Evolutionary conservation across 2,113 vertebrate species (phyloP), one percentile per base, ranked within the genome.

Genomic region (Tyrannus savana): DNA sequence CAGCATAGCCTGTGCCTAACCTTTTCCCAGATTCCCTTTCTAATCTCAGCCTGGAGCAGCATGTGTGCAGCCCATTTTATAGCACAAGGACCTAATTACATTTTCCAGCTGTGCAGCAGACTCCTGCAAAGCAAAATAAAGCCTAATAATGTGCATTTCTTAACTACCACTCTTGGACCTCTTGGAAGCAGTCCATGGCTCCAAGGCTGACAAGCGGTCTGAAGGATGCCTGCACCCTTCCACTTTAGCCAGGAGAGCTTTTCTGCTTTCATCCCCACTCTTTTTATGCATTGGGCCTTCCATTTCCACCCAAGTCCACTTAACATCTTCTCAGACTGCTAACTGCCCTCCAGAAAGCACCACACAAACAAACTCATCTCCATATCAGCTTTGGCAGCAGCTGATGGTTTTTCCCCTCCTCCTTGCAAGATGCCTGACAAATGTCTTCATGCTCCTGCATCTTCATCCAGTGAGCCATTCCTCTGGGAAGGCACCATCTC

Each of bases 11-110:
- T 84, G 39, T 67, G 52, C 52, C 64, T 73, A 88, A 74, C 64
- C 86, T 75, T 25, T 74, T 83, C 86, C 73, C 68, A 90, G 59
- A 80, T 55, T 71, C 69, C 12, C 13, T 13, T 63, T 59, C 72
- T 80, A 93, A 89, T 93, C 87, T 90, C 87, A 95, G 76, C 90
- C 63, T 69, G 73, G 50, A 94, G 83, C 88, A 94, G 76, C 33
- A 8, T 81, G 47, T 89, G 83, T 80, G 50, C 68, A 93, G 56
- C 83, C 88, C 53, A 23, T 82, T 97, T 95, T 93, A 88, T 46
- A 90, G 83, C 90, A 89, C 94, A 84, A 90, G 90, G 92, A 84
- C 95, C 83, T 89, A 88, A 95, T 96, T 95, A 96, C 76, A 74
- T 89, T 95, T 78, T 90, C 89, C 95, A 97, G 91, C 89, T 96